Conservation (phyloP, 2,888 invertebrate species). For the Tryphoninae sp. region DNA sequence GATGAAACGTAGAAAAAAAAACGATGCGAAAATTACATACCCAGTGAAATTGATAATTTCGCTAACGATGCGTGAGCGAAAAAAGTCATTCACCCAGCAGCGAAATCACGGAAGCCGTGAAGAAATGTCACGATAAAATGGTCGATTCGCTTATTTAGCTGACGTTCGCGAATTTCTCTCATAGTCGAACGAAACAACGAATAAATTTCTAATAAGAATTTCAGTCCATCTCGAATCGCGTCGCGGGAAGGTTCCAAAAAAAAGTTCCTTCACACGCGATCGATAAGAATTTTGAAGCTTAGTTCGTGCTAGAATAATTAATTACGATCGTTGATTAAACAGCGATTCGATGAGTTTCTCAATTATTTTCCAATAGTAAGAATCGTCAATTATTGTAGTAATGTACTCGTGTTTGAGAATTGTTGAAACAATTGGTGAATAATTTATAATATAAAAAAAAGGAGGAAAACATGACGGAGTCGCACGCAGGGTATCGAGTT, state of each 20-base stretch:
- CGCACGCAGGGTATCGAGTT: slow-evolving; percentile 37
- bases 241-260: slow-evolving; percentile 36
- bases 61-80: slow-evolving; percentile 52
- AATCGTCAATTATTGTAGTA: not conserved
- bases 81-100: slow-evolving; percentile 48
- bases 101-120: slow-evolving; percentile 10
- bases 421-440: not conserved
- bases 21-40: not conserved
- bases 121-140: slow-evolving; percentile 21
- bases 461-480: slow-evolving; percentile 53
- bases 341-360: not conserved
- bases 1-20: slow-evolving; percentile 14
- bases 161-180: slow-evolving; percentile 40
- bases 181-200: not conserved
- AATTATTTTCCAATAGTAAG: slow-evolving; percentile 18
- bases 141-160: slow-evolving; percentile 38
- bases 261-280: not conserved
- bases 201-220: slow-evolving; percentile 25
- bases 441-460: slow-evolving; percentile 13
- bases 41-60: slow-evolving; percentile 30
- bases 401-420: not conserved
- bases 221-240: slow-evolving; percentile 45
- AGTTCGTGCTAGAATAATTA: slow-evolving; percentile 15
- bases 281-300: not conserved
- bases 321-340: not conserved